Evolutionary conservation across 2,888 invertebrate genomes (phyloP).

Genomic region (Ornithoptera alexandrae): DNA sequence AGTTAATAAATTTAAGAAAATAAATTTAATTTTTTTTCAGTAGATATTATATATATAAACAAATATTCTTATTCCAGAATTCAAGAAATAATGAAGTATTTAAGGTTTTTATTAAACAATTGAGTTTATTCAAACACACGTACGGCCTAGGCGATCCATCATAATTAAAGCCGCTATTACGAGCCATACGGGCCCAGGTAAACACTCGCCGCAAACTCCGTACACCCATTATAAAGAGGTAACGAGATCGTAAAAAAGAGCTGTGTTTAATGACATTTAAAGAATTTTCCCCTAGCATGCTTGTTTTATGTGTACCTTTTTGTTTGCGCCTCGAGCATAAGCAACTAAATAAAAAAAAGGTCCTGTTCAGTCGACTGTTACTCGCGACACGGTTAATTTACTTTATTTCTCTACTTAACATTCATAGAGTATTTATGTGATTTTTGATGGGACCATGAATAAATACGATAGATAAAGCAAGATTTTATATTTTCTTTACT

Average conservation of each 20-base stretch:
- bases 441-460: conserved; percentile 1
- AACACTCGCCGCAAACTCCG: conserved; percentile 21
- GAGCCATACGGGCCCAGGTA: conserved; percentile 14
- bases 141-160: conserved; percentile 7
- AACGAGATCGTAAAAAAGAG: conserved; percentile 27
- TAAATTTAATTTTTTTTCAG: too few species aligned
- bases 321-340: conserved; percentile 5
- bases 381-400: neutral
- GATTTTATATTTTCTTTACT: too few species aligned
- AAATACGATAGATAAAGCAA: too few species aligned
- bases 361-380: conserved; percentile 8
- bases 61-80: too few species aligned
- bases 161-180: conserved; percentile 26
- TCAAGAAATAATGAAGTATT: neutral
- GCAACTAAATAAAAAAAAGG: conserved; percentile 8
- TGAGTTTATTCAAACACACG: conserved; percentile 17
- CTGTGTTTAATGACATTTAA: conserved; percentile 29
- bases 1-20: too few species aligned
- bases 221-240: conserved; percentile 25
- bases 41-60: too few species aligned
- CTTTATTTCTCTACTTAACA: conserved; percentile 8
- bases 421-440: conserved; percentile 12
- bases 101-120: conserved; percentile 18
- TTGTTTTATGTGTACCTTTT: conserved; percentile 22
- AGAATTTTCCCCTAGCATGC: conserved; percentile 26